Base-by-base conservation (phyloP, 2,797 vertebrate genomes). In the Siniperca scherzeri region DNA sequence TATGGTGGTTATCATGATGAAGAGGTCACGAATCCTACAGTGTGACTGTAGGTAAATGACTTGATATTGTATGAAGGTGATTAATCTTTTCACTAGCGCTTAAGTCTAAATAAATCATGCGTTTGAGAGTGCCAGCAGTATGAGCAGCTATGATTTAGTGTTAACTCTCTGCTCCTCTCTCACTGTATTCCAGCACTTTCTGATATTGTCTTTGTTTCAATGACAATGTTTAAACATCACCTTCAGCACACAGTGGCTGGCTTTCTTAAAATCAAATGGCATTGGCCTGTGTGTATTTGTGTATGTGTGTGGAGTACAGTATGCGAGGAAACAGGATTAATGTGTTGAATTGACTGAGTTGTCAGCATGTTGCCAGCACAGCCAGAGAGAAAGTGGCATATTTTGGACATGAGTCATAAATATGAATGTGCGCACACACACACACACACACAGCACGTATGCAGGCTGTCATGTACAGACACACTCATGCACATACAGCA, bases 281-380 rank as follows among this genome's bases (percentile, higher is more conserved):
- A 30, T 38, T 60, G 70, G 36, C 56, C 64, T 78, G 50, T 21
- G 59, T 27, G n/a, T 19, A 16, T 74, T 36, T 22, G 64, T 67
- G 22, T 52, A 22, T 33, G 33, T 7, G 16, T 48, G 60, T 21
- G 36, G 81, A 70, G 83, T 75, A 72, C 82, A 89, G 81, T 84
- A 89, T 84, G 80, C 16, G 56, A 81, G 72, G 70, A 85, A 89
- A 76, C 74, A 21, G 88, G 82, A 92, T 90, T 86, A 81, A 88
- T 88, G 84, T 71, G 82, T 70, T 80, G 90, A 91, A 87, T 64
- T 40, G 66, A 69, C 78, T 89, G 86, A 85, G 77, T 93, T 85
- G 91, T 90, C 87, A 91, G 82, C 68, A 46, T 88, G 83, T 90
- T 72, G 70, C 77, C 70, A 53, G 85, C 77, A 66, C 70, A 85